phyloP scores from a whole-genome alignment of 1,140 invertebrate genomes.

The Drosophila grimshawi region DNA sequence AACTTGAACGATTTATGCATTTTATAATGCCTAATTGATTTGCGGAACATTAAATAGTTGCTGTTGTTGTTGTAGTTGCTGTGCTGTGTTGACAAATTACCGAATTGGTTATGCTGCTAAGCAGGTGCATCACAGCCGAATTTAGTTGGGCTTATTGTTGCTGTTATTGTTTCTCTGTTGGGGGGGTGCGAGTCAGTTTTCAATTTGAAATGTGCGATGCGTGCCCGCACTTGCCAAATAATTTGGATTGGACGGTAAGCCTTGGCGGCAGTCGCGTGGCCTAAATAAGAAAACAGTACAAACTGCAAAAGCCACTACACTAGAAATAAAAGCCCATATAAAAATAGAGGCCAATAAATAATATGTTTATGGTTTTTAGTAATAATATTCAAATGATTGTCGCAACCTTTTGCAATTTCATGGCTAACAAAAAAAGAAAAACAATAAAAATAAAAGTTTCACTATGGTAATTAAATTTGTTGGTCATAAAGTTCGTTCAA shows the following conservation, averaged over 20 bases:
- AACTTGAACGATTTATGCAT: slow-evolving; percentile 58
- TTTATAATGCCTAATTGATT: slow-evolving; percentile 75
- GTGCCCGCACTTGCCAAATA: slow-evolving; percentile 74
- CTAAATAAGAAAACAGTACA: slow-evolving; percentile 69
- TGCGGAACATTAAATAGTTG: slow-evolving; percentile 50
- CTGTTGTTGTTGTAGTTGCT: not conserved
- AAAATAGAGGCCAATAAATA: slow-evolving; percentile 39
- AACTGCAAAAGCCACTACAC: slow-evolving; percentile 14
- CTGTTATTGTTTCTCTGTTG: slow-evolving; percentile 42
- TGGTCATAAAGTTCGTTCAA: slow-evolving; percentile 35
- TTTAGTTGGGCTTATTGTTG: slow-evolving; percentile 29
- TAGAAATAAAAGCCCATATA: slow-evolving; percentile 31
- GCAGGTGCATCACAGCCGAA: slow-evolving; percentile 58
- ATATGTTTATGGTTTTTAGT: slow-evolving; percentile 30
- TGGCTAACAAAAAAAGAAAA: not conserved
- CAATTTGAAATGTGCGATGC: slow-evolving; percentile 73
- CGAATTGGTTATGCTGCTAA: slow-evolving; percentile 41
- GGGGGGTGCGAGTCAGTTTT: slow-evolving; percentile 20
- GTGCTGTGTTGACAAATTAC: slow-evolving; percentile 14
- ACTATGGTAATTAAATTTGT: slow-evolving; percentile 59
- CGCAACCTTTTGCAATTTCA: slow-evolving; percentile 11
- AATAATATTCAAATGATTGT: slow-evolving; percentile 45
- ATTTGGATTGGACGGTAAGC: slow-evolving; percentile 64
- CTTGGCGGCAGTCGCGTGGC: slow-evolving; percentile 64
- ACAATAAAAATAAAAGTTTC: slow-evolving; percentile 53